These are phyloP conservation scores for Elegia similella DNA, from an alignment of 2,888 invertebrate species.

Conservation along the genomic window DNA sequence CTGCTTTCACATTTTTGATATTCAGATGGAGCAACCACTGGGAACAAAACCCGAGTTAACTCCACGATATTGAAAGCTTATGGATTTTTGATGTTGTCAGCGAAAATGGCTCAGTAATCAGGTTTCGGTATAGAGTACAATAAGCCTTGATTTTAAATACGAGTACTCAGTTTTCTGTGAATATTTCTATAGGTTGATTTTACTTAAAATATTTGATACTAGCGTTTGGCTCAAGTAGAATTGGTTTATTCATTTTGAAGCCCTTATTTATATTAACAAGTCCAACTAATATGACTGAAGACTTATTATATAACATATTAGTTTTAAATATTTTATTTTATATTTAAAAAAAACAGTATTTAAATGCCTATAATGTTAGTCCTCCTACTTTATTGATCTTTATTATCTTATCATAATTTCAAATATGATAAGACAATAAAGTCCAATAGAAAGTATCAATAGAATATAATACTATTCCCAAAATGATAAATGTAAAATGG, in stretches of 20 bases:
- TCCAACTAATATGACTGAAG: no score
- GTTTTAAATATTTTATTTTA: no score
- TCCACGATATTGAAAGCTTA: conserved; percentile 79
- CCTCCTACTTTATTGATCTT: no score
- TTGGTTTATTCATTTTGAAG: neutral
- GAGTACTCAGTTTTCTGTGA: conserved; percentile 1
- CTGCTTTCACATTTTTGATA: conserved; percentile 78
- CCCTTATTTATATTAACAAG: no score
- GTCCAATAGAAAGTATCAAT: no score
- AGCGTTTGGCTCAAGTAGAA: neutral
- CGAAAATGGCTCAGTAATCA: conserved; percentile 62
- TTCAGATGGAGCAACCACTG: conserved; percentile 76
- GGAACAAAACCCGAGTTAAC: conserved; percentile 79
- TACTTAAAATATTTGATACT: neutral
- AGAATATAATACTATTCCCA: no score
- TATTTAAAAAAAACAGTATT: no score
- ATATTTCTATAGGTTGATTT: neutral
- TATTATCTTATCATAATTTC: no score
- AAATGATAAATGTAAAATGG: no score
- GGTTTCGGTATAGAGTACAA: conserved; percentile 38
- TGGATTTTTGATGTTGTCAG: conserved; percentile 75
- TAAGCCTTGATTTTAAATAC: conserved; percentile 26
- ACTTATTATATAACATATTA: no score
- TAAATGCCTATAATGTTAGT: no score
- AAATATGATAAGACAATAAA: no score